Base-by-base conservation (phyloP, 2,113 vertebrate genomes). In the Rostratula benghalensis region DNA sequence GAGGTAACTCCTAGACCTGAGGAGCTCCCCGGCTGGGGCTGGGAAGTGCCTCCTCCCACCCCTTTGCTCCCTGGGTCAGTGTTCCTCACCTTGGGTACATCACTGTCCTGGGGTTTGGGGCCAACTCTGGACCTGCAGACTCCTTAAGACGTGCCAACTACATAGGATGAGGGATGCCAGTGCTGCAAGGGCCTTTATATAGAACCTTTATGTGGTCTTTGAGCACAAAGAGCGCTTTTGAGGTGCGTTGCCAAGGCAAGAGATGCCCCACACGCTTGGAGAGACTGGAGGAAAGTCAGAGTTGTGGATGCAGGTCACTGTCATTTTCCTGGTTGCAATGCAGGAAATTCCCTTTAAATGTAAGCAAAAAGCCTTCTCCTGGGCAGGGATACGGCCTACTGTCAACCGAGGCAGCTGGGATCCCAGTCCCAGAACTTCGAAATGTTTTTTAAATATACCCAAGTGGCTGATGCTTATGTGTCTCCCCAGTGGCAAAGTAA, bases 61-160 rank as follows among this genome's bases (percentile, higher is more conserved):
- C n/a, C 28, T 6, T 33, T 12, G 35, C 33, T 7, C 1, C 27
- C 0, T 3, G 21, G 14, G 6, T 21, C 54, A 10, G 8, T 7
- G 5, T 19, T 18, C 30, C 3, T 22, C 35, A 1, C 3, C 10
- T 1, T 3, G 7, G 41, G 46, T n/a, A 7, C 1, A 6, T 20
- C 7, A 7, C 33, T 8, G 51, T 18, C 31, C 21, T 3, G 13
- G 1, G 59, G 3, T 19, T 20, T 24, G 61, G 33, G 46, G 8
- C 2, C 1, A 13, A 13, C 28, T 27, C 24, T 31, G 21, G 25
- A 3, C 5, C 0, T 21, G 35, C 53, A 43, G 53, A 7, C 21
- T 69, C 37, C 28, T 76, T 35, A 64, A 37, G n/a, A 22, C 12
- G 2, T 33, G 7, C 13, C 24, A 37, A 24, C 24, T 6, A 9